A percentile compares a stretch with the other conserved stretches of the same genome.
These are phyloP conservation scores for Augochlora pura DNA, from an alignment of 1,140 invertebrate genomes.

Conservation along the genomic window DNA sequence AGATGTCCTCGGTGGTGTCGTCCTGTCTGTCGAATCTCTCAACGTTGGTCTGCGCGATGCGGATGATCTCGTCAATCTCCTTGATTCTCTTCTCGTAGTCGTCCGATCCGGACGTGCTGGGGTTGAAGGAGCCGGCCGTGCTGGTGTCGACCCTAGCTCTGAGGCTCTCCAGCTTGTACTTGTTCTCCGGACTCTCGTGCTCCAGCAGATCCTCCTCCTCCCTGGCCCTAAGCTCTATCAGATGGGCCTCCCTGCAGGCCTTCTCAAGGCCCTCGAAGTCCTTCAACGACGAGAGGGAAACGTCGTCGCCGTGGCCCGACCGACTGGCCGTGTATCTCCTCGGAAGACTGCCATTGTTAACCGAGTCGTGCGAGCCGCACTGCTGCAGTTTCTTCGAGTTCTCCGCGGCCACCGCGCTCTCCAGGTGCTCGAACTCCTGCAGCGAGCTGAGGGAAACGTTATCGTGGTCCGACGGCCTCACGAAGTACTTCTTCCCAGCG, in stretches of 20 bases:
- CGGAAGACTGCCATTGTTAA: constrained; percentile 87
- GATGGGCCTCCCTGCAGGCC: constrained; percentile 90
- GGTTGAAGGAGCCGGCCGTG: constrained; percentile 72
- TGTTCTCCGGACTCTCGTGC: constrained; percentile 85
- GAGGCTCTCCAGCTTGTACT: constrained; percentile 75
- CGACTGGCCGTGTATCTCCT: constrained; percentile 83
- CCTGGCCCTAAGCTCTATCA: constrained; percentile 90
- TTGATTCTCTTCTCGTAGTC: constrained; percentile 87
- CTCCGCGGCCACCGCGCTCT: constrained; percentile 88
- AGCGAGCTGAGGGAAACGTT: constrained; percentile 94
- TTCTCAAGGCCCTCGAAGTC: constrained; percentile 96
- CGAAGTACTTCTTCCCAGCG: constrained; percentile 89
- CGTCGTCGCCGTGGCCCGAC: constrained; percentile 91
- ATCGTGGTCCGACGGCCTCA: constrained; percentile 91
- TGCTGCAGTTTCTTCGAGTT: constrained; percentile 81
- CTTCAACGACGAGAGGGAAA: constrained; percentile 94
- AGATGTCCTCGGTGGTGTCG: constrained; percentile 79
- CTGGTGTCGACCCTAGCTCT: constrained; percentile 70
- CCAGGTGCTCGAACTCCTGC: constrained; percentile 96
- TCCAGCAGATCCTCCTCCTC: constrained; percentile 92
- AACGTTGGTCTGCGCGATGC: constrained; percentile 86
- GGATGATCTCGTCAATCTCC: constrained; percentile 88
- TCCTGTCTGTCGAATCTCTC: constrained; percentile 83
- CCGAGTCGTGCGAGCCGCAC: constrained; percentile 87
- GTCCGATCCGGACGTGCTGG: constrained; percentile 83